Conservation (phyloP, 2,113 vertebrate genomes). For the Heterocephalus glaber region DNA sequence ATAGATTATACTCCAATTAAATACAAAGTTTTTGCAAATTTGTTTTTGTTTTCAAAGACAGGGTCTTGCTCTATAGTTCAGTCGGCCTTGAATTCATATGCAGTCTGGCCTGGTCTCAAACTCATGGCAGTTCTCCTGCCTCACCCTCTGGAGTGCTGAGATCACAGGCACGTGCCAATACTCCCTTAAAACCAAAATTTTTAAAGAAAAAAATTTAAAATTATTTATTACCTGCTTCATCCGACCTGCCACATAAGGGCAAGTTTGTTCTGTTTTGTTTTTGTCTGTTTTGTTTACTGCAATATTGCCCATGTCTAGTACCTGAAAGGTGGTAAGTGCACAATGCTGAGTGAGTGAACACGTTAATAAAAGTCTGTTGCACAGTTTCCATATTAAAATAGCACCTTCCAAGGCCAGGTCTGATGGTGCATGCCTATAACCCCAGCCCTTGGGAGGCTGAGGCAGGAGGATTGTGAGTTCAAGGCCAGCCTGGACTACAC, state of each 20-base stretch:
- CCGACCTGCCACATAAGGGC: neutral
- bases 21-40: neutral
- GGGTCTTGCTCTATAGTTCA: neutral
- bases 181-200: neutral
- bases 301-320: neutral
- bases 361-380: neutral
- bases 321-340: neutral
- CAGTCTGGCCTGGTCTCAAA: neutral
- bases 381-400: neutral
- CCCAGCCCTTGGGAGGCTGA: neutral
- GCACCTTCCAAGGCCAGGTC: neutral
- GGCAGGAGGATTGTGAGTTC: neutral
- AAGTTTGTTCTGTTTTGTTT: neutral
- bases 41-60: neutral
- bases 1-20: neutral
- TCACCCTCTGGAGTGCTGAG: neutral
- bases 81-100: neutral
- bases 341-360: neutral
- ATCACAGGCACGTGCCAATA: neutral
- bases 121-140: neutral
- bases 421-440: neutral
- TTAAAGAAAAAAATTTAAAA: neutral
- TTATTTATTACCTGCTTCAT: neutral
- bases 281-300: neutral
- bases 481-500: neutral